Conservation (phyloP, 2,888 invertebrate genomes). For the Linnaemya vulpina region DNA sequence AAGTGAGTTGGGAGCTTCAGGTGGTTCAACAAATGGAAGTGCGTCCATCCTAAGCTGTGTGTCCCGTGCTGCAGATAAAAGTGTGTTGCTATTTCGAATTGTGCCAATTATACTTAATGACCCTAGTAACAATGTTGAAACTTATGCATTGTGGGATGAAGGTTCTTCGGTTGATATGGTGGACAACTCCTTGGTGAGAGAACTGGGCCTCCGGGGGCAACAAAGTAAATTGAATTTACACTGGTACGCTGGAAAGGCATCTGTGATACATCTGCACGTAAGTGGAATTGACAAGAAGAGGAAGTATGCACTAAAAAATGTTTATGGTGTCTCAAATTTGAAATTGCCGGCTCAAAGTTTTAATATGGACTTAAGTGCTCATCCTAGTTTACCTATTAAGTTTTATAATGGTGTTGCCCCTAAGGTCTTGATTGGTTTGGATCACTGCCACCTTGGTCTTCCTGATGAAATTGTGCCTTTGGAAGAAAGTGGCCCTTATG, state of each 20-base stretch:
- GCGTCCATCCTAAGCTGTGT: background rate
- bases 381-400: slow-evolving; percentile 12
- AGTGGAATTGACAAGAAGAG: slow-evolving; percentile 29
- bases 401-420: slow-evolving; percentile 44
- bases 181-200: slow-evolving; percentile 19
- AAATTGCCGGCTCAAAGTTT: too few species aligned
- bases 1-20: background rate
- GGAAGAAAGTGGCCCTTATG: slow-evolving; percentile 42
- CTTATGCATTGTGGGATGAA: too few species aligned
- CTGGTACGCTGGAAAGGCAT: slow-evolving; percentile 34
- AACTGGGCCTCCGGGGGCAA: too few species aligned
- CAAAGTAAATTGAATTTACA: too few species aligned
- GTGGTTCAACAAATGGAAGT: slow-evolving; percentile 18
- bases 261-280: slow-evolving; percentile 40
- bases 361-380: slow-evolving; percentile 19
- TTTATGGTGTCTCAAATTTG: slow-evolving; percentile 62
- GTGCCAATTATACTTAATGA: slow-evolving; percentile 36
- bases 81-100: slow-evolving; percentile 16
- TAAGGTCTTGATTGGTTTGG: slow-evolving; percentile 36
- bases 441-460: too few species aligned
- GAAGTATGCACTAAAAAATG: slow-evolving; percentile 28
- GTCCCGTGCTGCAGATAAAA: background rate
- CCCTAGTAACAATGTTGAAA: too few species aligned
- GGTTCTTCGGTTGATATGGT: slow-evolving; percentile 44
- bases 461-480: slow-evolving; percentile 28